Evolutionary conservation across 2,797 vertebrate species (phyloP), one percentile per base, ranked within the genome.

Genomic region (Babyrousa celebensis): DNA sequence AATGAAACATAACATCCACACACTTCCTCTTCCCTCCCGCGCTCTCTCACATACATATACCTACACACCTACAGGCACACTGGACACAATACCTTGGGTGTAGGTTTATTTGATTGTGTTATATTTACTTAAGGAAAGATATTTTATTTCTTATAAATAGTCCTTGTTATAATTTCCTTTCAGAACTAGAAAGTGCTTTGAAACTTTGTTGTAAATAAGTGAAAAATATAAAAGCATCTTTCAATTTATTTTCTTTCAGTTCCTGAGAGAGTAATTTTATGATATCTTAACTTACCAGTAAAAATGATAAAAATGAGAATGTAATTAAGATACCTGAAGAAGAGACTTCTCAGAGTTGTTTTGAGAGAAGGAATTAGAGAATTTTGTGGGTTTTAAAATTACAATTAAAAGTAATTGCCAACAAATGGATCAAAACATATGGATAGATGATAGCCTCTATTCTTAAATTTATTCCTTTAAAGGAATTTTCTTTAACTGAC

Each of bases 381-480:
- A 58, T 27, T 91, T 56, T 71, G 6, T n/a, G 3, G 36, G 25
- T 48, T 75, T 96, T 88, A 75, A 82, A 32, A 82, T 40, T 23
- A n/a, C 6, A 89, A 77, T 67, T 80, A 62, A 91, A 89, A 85
- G 23, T 4, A 1, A 18, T 70, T 58, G 25, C 18, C 71, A n/a
- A 77, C 65, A 90, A 80, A 84, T 65, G 36, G 15, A 79, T 89
- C 17, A 92, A 71, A 95, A 65, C 17, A 72, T 65, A 95, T 58
- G 68, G 12, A 68, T 20, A 85, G 1, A 75, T 29, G 17, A 21
- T 20, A 70, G 21, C 25, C 14, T 88, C 23, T 60, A 74, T 63
- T 92, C 43, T 65, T 67, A 48, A 94, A 91, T 86, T 78, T 54
- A 86, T 6, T 56, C 5, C 43, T 52, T 94, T 72, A 91, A 79